Conservation (phyloP, 2,797 vertebrate species). For the Pantherophis vulpinus region DNA sequence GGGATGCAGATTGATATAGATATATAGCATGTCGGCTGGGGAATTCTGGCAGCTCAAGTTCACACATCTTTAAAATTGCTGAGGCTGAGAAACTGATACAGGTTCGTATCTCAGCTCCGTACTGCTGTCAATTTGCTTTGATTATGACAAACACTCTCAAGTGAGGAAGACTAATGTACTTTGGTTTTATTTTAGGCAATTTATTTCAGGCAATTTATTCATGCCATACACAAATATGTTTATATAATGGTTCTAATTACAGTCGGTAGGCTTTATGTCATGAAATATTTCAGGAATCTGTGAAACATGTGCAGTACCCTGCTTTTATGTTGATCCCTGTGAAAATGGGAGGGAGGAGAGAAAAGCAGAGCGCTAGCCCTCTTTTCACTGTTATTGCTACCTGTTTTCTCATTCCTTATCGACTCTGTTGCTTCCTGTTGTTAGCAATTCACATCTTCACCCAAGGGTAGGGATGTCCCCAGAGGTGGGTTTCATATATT, state of each 20-base stretch:
- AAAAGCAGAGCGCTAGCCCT: background rate
- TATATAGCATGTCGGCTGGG: background rate
- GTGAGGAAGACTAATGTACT: background rate
- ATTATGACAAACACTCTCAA: background rate
- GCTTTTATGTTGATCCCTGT: background rate
- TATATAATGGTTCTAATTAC: background rate
- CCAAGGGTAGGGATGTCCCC: background rate
- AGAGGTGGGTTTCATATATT: too few relatives aligned
- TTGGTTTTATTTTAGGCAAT: background rate
- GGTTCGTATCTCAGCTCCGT: background rate
- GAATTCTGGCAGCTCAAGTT: background rate
- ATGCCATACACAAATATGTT: background rate
- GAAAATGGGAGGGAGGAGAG: background rate
- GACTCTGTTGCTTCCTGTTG: background rate
- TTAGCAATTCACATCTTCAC: background rate
- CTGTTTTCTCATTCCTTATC: background rate
- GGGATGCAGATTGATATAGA: background rate
- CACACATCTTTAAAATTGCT: background rate
- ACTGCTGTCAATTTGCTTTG: background rate
- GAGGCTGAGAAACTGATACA: background rate
- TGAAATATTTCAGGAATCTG: background rate
- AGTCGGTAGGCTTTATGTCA: too few relatives aligned
- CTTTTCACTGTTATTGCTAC: background rate
- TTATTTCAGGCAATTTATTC: background rate
- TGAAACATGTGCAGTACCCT: background rate